Evolutionary conservation across 1,140 invertebrate species (phyloP), one percentile per base, ranked within the genome.

Genomic region (Drosophila auraria): DNA sequence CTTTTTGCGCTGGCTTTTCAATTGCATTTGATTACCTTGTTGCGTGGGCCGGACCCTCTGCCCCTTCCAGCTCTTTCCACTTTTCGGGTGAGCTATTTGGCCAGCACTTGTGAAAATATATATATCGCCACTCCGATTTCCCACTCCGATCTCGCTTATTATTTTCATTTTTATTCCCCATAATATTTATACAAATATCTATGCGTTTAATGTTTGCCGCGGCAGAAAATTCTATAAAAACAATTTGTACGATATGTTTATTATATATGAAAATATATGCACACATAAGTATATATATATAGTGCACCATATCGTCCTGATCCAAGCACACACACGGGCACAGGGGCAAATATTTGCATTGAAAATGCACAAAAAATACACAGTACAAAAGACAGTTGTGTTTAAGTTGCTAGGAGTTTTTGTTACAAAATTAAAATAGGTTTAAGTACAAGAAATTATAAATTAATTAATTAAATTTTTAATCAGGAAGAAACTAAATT

Each of bases 1-100:
- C 75, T 89, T 89, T 89, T 90, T 76, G 70, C 71, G 82, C 75
- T 79, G 86, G 75, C 53, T 86, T 89, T 89, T 89, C 84, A 89
- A 89, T 89, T 90, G 84, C 84, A 82, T 89, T 89, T 89, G 84
- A 89, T 89, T 90, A 89, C 84, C 84, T 90, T 84, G 84, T 86
- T 90, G 84, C 84, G 84, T 82, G 86, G 81, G 47, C 63, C 70
- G 49, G 60, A 57, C 58, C 23, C 23, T 23, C 11, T 12, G 6
- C 38, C 15, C 38, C 27, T 11, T 47, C 51, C 27, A 9, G 40
- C 71, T 47, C 49, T 71, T 65, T 83, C 63, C 53, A 58, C 61
- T 36, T 58, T 58, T 58, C 56, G 56, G 38, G 33, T 36, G 56
- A 59, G 64, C 78, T 82, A 83, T 87, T 87, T 87, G 84, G 69